Base-by-base conservation (phyloP, 1,140 invertebrate genomes). In the Drosophila saltans region DNA sequence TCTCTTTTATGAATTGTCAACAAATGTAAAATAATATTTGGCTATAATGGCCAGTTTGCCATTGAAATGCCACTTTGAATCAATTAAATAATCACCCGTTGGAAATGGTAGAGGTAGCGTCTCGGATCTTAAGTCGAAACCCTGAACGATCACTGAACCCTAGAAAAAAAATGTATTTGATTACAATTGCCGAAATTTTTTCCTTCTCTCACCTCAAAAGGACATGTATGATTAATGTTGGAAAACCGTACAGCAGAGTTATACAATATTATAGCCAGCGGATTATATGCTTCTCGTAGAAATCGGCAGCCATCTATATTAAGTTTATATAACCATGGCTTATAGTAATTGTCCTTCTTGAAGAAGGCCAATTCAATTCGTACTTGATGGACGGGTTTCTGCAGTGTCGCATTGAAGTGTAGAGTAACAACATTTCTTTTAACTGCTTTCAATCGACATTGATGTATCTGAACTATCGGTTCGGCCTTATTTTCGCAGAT, bases 161-260 rank as follows among this genome's bases (percentile, higher is more conserved):
- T 63, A 52, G 3, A 26, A 36, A 6, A 36, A 36, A 6, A 36
- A 36, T 1, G 6, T 36, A 36, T 36, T 5, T 21, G 1, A 6
- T 3, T 45, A 30, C n/a, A n/a, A n/a, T n/a, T n/a, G n/a, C 6
- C 33, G 2, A 36, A 9, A 26, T 21, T 21, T 26, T 52, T 52
- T 52, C 4, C n/a, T 11, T 10, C n/a, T 9, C 45, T 52, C 4
- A 65, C 62, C 48, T 21, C 7, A 4, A 33, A 10, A 6, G 41
- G 48, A 55, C 48, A 56, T 9, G 48, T 26, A 26, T 63, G 61
- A 33, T 63, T 63, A 2, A 63, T 26, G 43, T 63, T 63, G 2
- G 61, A 30, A 52, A 52, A 63, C 8, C 8, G 9, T 8, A 45
- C 9, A 63, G 2, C 7, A 9, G 48, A 7, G 6, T n/a, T 16